Evolutionary conservation across 1,140 invertebrate genomes (phyloP), one percentile per base, ranked within the genome.

Genomic region (Heterodera schachtii): DNA sequence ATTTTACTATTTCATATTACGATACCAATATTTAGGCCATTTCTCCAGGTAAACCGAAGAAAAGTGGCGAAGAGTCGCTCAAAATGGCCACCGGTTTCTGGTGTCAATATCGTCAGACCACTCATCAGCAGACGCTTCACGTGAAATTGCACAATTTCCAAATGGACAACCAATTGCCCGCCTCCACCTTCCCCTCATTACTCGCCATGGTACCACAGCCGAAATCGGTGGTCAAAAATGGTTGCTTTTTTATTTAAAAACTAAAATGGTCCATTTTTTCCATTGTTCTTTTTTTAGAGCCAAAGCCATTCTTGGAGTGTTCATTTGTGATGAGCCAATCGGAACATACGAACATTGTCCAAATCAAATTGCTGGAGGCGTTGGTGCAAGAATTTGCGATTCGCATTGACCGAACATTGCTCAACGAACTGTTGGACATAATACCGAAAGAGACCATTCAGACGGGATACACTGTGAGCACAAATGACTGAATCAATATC

Each of bases 381-480:
- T 84, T 92, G 16, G 93, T 99, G 69, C 97, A 99, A 91, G 97
- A 99, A 90, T 98, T 98, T 91, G 94, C 96, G 86, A 92, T 99
- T 2, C 97, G 97, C 91, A 93, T 98, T 0, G 97, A 99, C 90
- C 93, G 97, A 87, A 93, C 94, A 8, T 95, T 99, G 84, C 92
- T 99, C n/a, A 96, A 94, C 90, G 77, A 78, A 69, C 13, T 78
- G 47, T 41, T 78, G 7, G 77, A 78, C 49, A 44, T 78, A 9
- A 64, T 78, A 21, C 77, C 77, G 21, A 78, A 71, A 46, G 77
- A 78, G 47, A 71, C 21, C 70, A 78, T 78, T 60, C 47, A 78
- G 41, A 44, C 21, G 52, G 77, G 47, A 41, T 78, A 78, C 67
- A 81, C 49, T 81, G 64, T 81, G 69, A 47, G 46, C 7, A 21